These are phyloP conservation scores for Heliocidaris erythrogramma DNA, from an alignment of 35 echinoderm and acorn worm species.

Conservation along the genomic window DNA sequence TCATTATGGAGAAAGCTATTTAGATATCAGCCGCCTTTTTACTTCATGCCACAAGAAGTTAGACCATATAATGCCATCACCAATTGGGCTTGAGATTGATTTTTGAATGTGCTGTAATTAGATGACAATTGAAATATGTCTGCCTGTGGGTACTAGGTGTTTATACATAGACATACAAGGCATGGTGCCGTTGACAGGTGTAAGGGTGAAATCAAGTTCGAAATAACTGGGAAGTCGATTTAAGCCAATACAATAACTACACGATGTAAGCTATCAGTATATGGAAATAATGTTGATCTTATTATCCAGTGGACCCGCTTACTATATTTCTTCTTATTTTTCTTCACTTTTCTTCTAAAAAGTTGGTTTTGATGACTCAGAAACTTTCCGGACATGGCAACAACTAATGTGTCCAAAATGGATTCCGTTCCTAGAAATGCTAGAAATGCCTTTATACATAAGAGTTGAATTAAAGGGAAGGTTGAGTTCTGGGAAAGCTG, in stretches of 20 bases:
- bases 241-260: neutral
- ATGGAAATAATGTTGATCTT: neutral
- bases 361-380: too few relatives aligned
- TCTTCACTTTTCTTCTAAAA: too few relatives aligned
- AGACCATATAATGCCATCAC: neutral
- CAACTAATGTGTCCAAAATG: too few relatives aligned
- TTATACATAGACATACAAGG: neutral
- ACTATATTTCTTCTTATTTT: too few relatives aligned
- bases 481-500: too few relatives aligned
- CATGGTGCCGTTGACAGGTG: neutral
- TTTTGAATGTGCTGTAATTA: slow-evolving; percentile 19
- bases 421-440: too few relatives aligned
- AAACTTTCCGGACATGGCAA: too few relatives aligned
- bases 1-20: neutral
- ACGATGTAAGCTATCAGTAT: too few relatives aligned
- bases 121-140: neutral
- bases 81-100: slow-evolving; percentile 9
- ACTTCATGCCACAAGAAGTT: neutral
- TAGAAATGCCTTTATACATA: too few relatives aligned
- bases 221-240: neutral
- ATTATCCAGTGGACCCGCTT: too few relatives aligned
- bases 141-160: neutral
- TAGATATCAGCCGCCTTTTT: neutral
- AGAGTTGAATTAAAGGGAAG: too few relatives aligned
- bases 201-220: neutral